Evolutionary conservation across 2,888 invertebrate genomes (phyloP).

Genomic region (Thymelicus acteon): DNA sequence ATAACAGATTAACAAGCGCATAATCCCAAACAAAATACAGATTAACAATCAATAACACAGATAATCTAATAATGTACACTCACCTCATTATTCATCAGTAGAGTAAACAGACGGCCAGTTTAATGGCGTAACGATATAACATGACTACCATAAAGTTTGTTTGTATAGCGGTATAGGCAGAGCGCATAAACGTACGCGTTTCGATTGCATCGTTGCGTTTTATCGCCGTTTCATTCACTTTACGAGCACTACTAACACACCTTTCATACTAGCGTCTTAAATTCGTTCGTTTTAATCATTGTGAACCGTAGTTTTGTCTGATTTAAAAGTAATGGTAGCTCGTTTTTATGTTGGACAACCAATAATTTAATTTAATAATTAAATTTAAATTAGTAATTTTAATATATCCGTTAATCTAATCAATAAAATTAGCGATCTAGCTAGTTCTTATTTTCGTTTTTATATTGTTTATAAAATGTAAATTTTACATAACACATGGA

Average conservation of each 20-base stretch:
- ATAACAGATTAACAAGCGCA: not conserved
- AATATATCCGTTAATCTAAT: no score
- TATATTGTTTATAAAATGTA: no score
- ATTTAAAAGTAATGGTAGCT: no score
- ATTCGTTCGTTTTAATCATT: no score
- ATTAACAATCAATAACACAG: slow-evolving; percentile 1
- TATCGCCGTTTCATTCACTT: slow-evolving; percentile 27
- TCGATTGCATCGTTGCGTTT: slow-evolving; percentile 33
- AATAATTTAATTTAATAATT: no score
- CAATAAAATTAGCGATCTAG: no score
- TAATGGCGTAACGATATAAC: slow-evolving; percentile 10
- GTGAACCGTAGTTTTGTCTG: no score
- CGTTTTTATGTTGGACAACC: no score
- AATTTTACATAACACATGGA: no score
- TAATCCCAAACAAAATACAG: not conserved
- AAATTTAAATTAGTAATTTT: no score
- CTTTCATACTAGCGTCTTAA: not conserved
- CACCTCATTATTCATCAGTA: slow-evolving; percentile 13
- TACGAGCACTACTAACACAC: slow-evolving; percentile 16
- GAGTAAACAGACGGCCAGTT: slow-evolving; percentile 26
- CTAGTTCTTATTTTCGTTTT: no score
- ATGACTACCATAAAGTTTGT: slow-evolving; percentile 28
- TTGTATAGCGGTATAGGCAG: slow-evolving; percentile 21
- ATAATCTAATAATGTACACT: slow-evolving; percentile 11
- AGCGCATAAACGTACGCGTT: slow-evolving; percentile 18